These are phyloP conservation scores for Aproaerema taeniolella DNA, from an alignment of 2,888 invertebrate species.

Conservation along the genomic window DNA sequence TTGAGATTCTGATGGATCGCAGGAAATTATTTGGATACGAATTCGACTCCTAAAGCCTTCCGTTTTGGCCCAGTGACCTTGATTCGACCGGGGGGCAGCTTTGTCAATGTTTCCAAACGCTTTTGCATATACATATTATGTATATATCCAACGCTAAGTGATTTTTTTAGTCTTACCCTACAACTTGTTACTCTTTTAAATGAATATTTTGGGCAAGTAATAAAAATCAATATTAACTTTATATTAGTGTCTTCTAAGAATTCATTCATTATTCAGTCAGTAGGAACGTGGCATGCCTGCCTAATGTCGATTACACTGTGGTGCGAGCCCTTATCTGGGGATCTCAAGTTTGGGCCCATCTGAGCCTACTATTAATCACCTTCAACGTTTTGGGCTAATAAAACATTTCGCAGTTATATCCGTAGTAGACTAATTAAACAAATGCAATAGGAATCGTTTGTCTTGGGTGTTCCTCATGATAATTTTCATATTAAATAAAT, in stretches of 20 bases:
- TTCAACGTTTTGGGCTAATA: conserved; percentile 8
- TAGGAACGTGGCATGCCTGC: background rate
- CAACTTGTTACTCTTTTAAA: too few species aligned
- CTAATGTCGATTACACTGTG: conserved; percentile 1
- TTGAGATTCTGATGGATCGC: conserved; percentile 1
- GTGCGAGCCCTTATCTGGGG: conserved; percentile 7
- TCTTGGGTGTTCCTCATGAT: too few species aligned
- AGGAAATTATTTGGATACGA: background rate
- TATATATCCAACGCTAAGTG: too few species aligned
- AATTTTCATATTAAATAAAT: too few species aligned
- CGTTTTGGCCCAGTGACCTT: background rate
- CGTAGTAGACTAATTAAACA: too few species aligned
- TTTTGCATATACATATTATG: too few species aligned
- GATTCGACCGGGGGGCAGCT: background rate
- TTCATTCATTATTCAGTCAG: background rate
- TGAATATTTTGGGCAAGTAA: too few species aligned
- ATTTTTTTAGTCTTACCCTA: too few species aligned
- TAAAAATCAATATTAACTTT: too few species aligned
- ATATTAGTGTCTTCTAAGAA: background rate
- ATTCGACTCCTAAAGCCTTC: too few species aligned
- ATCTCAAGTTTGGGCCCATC: conserved; percentile 3
- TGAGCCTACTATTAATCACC: conserved; percentile 10
- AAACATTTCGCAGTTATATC: conserved; percentile 10
- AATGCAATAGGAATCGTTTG: conserved; percentile 11
- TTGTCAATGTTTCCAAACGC: background rate